Base-by-base conservation (phyloP, 2,797 vertebrate genomes). In the Liasis olivaceus region DNA sequence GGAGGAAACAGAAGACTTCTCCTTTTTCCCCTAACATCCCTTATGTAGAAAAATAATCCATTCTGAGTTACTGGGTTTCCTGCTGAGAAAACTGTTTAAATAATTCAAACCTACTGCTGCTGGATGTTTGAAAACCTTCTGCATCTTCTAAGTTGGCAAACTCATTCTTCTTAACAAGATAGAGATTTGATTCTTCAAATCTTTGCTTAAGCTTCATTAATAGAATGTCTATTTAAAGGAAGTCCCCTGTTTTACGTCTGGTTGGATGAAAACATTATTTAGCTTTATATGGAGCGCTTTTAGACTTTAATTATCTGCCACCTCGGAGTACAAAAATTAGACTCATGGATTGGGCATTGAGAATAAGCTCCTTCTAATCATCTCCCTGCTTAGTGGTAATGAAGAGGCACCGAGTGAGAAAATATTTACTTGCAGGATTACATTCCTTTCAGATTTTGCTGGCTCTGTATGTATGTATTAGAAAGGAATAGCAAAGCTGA, bases 131-230 rank as follows among this genome's bases (percentile, higher is more conserved):
- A 62, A 91, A 89, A 92, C 17, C 42, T 64, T 11, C 56, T 58
- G 13, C 63, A 87, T 7, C 3, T 51, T 51, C 59, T n/a, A 87
- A 60, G 93, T 93, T 69, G 81, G 54, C 91, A 63, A 72, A 62
- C 36, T 90, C 56, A 15, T 81, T 62, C 36, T 60, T 88, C 56
- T 42, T 51, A 60, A 62, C 36, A 60, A n/a, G 51, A 6, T 14
- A 63, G 24, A 14, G 28, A 77, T 51, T 64, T 17, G 13, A 42
- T 87, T 88, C 26, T 54, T 89, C 0, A 0, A n/a, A 89, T 54
- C 13, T 56, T 56, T 93, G 66, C 54, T 42, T 88, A 54, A 62
- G n/a, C 26, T 93, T 93, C 92, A 93, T 96, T 95, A 95, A 95
- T 95, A 91, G 92, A 85, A 88, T n/a, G 86, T 87, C 63, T 87